Evolutionary conservation across 2,113 vertebrate species (phyloP).

Genomic region (Heterochromis multidens): DNA sequence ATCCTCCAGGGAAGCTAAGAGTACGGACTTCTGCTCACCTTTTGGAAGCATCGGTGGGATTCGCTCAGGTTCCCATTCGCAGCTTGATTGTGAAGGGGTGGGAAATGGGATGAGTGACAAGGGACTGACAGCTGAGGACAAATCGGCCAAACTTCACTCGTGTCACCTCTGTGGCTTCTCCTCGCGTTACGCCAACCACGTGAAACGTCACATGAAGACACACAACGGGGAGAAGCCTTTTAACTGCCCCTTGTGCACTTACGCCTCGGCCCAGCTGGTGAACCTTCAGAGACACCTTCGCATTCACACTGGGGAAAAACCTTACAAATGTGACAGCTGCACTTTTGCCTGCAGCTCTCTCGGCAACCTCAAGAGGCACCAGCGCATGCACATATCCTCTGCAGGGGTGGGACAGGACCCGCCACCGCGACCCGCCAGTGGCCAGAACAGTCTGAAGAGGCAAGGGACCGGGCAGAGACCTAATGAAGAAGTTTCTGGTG

Average conservation of each 20-base stretch:
- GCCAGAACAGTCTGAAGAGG: conserved; percentile 69
- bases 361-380: conserved; percentile 95
- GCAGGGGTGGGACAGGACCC: conserved; percentile 64
- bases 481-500: conserved; percentile 35
- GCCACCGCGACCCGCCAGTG: conserved; percentile 60
- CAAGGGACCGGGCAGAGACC: conserved; percentile 64
- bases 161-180: conserved; percentile 94
- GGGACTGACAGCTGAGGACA: conserved; percentile 58
- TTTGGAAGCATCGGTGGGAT: conserved; percentile 56
- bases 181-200: conserved; percentile 95
- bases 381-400: conserved; percentile 86
- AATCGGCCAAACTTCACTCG: conserved; percentile 80
- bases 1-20: conserved; percentile 60
- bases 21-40: conserved; percentile 55
- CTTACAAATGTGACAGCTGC: conserved; percentile 92
- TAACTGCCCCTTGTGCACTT: conserved; percentile 89
- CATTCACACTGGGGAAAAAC: conserved; percentile 96
- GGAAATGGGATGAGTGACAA: conserved; percentile 66
- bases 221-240: conserved; percentile 98
- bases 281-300: conserved; percentile 96
- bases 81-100: conserved; percentile 28
- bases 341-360: conserved; percentile 94
- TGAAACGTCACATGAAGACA: conserved; percentile 98
- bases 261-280: conserved; percentile 94
- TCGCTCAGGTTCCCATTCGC: conserved; percentile 28